phyloP scores from a whole-genome alignment of 2,113 vertebrate species.

The Alosa alosa region DNA sequence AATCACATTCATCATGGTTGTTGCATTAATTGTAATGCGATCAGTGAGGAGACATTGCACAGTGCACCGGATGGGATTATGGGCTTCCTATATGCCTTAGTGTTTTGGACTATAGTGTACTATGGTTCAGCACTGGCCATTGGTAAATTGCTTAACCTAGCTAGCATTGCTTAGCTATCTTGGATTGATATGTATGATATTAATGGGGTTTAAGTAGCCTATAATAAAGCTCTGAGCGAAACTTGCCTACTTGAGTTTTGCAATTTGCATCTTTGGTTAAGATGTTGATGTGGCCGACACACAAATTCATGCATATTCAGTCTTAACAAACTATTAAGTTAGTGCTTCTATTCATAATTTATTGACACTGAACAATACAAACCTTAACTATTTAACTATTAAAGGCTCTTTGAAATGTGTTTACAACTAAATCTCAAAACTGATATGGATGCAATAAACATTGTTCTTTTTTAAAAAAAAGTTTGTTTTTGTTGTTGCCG shows the following conservation, averaged over 20 bases:
- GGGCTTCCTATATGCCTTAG: conserved; percentile 29
- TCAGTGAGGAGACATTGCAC: conserved; percentile 26
- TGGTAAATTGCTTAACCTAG: no score
- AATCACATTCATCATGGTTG: conserved; percentile 49
- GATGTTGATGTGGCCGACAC: neutral
- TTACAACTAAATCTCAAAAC: neutral
- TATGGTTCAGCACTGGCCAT: neutral
- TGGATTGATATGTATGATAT: neutral
- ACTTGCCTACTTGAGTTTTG: neutral
- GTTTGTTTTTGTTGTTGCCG: neutral
- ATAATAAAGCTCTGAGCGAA: neutral
- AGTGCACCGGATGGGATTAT: conserved; percentile 16
- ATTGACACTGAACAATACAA: neutral
- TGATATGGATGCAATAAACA: neutral
- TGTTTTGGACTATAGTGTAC: neutral
- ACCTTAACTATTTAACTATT: neutral
- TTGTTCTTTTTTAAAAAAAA: neutral
- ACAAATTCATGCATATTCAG: neutral
- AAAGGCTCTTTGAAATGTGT: neutral
- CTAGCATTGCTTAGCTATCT: neutral
- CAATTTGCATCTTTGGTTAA: neutral
- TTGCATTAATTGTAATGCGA: conserved; percentile 53
- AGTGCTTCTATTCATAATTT: neutral
- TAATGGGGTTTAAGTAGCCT: neutral
- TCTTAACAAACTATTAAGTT: neutral